These are phyloP conservation scores for Bubo scandiacus DNA, from an alignment of 2,113 vertebrate species.

Conservation along the genomic window DNA sequence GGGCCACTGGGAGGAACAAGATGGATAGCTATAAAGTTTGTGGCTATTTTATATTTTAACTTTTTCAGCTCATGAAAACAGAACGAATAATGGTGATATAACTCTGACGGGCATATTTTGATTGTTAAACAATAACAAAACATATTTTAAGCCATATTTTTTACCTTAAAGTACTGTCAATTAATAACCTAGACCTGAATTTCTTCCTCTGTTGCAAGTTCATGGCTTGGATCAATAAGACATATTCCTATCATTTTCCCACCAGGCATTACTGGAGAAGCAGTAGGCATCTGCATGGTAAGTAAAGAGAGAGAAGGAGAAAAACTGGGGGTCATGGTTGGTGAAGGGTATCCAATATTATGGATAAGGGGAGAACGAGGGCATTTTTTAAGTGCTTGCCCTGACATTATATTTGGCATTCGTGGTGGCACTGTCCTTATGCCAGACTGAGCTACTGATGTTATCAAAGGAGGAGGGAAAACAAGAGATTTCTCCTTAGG, in stretches of 20 bases:
- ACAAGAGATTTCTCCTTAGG: constrained; percentile 75
- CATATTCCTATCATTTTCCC: constrained; percentile 63
- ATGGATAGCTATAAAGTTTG: not conserved
- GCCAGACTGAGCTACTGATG: constrained; percentile 85
- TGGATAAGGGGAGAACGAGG: constrained; percentile 71
- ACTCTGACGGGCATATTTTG: not conserved
- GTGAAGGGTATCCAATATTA: constrained; percentile 73
- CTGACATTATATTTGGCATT: constrained; percentile 71
- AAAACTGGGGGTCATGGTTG: constrained; percentile 82
- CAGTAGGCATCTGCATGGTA: constrained; percentile 75
- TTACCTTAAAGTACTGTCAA: not conserved
- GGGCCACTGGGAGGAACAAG: not conserved
- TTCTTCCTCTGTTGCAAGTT: constrained; percentile 78
- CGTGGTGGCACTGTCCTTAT: constrained; percentile 83
- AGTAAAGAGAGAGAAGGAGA: constrained; percentile 86
- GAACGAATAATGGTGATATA: not conserved
- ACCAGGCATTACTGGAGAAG: constrained; percentile 77
- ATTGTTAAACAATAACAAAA: not conserved
- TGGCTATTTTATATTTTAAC: not conserved
- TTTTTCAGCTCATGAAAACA: not conserved
- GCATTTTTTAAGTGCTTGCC: constrained; percentile 70
- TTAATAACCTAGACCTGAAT: constrained; percentile 74
- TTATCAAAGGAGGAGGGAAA: constrained; percentile 88
- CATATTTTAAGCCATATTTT: not conserved
- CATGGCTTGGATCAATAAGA: constrained; percentile 51